phyloP scores from a whole-genome alignment of 1,140 invertebrate species.

The Olivierus martensii region DNA sequence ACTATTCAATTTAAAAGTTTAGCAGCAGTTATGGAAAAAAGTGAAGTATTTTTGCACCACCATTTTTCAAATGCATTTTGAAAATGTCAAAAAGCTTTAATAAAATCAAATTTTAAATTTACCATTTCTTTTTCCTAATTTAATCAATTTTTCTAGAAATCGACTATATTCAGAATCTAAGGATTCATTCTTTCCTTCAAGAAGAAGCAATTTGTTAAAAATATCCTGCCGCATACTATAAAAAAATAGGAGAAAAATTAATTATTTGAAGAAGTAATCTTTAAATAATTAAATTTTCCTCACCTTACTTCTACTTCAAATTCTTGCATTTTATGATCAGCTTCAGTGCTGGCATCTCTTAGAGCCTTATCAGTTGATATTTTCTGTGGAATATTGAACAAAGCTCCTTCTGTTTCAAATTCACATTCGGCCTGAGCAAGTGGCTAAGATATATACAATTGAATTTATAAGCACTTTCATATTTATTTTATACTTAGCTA shows the following conservation, averaged over 20 bases:
- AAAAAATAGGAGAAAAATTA: conserved; percentile 1
- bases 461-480: too few relatives aligned
- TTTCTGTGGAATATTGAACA: conserved; percentile 34
- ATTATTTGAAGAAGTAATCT: not conserved
- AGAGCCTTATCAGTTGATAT: conserved; percentile 33
- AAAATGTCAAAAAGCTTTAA: too few relatives aligned
- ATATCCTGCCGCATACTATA: conserved; percentile 39
- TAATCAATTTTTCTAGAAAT: conserved; percentile 35
- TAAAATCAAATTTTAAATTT: not conserved
- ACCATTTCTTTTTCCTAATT: conserved; percentile 38
- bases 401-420: too few relatives aligned
- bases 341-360: conserved; percentile 35
- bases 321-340: conserved; percentile 35
- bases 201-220: conserved; percentile 34
- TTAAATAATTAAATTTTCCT: not conserved
- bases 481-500: too few relatives aligned
- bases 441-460: too few relatives aligned
- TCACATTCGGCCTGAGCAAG: too few relatives aligned
- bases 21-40: too few relatives aligned
- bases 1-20: too few relatives aligned
- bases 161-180: conserved; percentile 30
- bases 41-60: too few relatives aligned
- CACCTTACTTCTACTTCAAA: conserved; percentile 39
- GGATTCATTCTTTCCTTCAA: conserved; percentile 25
- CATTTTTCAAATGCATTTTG: too few relatives aligned